Percentiles rank a stretch among this genome's conserved stretches.
Conservation (phyloP, 2,888 invertebrate genomes). For the Fissipunctia ypsillon region DNA sequence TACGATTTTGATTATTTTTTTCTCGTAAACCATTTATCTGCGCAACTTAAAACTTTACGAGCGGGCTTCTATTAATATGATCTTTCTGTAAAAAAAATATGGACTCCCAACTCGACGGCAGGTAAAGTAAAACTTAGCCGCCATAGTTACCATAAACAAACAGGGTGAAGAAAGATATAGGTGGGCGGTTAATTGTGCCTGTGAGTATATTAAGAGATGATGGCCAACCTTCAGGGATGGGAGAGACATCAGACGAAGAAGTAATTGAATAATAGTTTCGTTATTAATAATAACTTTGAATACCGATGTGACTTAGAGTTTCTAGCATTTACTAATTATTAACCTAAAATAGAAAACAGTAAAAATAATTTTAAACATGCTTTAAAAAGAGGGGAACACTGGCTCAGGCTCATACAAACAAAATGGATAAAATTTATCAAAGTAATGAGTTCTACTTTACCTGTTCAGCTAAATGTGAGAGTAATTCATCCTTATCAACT, state of each 20-base stretch:
- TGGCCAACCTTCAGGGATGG: not conserved
- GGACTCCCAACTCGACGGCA: too few species aligned
- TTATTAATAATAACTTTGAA: not conserved
- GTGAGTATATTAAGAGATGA: not conserved
- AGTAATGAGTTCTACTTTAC: constrained; percentile 79
- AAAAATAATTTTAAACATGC: not conserved
- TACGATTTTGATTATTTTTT: too few species aligned
- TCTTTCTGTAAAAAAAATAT: too few species aligned
- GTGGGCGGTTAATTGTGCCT: too few species aligned
- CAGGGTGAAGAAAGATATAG: too few species aligned
- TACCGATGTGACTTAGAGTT: not conserved
- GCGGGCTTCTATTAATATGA: too few species aligned
- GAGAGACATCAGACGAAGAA: not conserved
- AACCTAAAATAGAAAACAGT: not conserved
- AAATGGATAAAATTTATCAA: constrained; percentile 2
- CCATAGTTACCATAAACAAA: too few species aligned
- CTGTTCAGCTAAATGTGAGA: constrained; percentile 92
- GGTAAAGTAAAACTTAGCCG: too few species aligned
- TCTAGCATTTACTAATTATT: not conserved
- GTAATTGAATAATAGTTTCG: not conserved
- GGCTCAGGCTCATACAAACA: not conserved
- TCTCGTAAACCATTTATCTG: too few species aligned
- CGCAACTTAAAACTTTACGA: too few species aligned
- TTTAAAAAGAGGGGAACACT: not conserved
- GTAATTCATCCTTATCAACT: constrained; percentile 91